Evolutionary conservation across 2,797 vertebrate genomes (phyloP).

Genomic region (Decapterus maruadsi): DNA sequence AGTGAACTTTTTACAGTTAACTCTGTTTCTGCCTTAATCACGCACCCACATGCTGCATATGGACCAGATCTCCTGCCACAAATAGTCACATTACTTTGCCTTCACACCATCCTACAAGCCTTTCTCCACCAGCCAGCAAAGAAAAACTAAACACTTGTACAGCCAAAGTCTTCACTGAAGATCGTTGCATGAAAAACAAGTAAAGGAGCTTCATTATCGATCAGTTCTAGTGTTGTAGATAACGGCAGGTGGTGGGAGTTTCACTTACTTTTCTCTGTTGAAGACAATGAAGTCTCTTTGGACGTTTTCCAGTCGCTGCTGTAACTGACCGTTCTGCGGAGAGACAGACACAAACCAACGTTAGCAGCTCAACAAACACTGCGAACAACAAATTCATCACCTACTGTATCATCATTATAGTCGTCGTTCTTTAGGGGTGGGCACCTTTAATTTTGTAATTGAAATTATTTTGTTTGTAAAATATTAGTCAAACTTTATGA

Average conservation of each 20-base stretch:
- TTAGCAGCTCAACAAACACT: constrained; percentile 7
- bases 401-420: no score
- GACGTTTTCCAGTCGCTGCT: constrained; percentile 93
- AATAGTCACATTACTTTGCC: constrained; percentile 28
- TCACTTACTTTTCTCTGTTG: constrained; percentile 96
- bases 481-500: no score
- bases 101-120: constrained; percentile 41
- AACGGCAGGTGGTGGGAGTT: neutral
- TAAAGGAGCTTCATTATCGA: neutral
- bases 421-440: no score
- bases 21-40: constrained; percentile 24
- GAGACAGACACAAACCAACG: constrained; percentile 37
- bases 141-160: neutral
- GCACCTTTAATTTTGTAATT: no score
- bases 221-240: neutral
- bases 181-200: no score
- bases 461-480: no score
- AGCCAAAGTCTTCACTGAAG: no score
- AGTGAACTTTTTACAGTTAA: neutral
- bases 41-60: constrained; percentile 23
- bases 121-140: constrained; percentile 8
- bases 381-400: neutral
- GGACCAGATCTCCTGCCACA: constrained; percentile 17
- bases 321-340: constrained; percentile 90
- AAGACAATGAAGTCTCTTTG: constrained; percentile 97